These are phyloP conservation scores for Phylloscopus trochilus DNA, from an alignment of 2,113 vertebrate species.

Conservation along the genomic window DNA sequence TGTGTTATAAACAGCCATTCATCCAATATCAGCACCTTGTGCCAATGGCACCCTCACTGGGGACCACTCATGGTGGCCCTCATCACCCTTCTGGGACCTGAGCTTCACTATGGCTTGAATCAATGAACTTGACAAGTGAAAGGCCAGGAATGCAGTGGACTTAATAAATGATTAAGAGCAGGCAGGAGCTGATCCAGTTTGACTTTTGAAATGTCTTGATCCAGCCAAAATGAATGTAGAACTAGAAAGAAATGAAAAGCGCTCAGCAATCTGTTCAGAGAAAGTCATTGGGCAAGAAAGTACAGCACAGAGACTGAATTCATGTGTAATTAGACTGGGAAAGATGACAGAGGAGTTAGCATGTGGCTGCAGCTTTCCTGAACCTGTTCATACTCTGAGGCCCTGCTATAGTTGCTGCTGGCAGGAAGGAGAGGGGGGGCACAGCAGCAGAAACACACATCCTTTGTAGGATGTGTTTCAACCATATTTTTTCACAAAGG, in stretches of 20 bases:
- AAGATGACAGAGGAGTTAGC: not conserved
- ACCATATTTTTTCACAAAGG: not conserved
- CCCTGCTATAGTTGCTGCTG: not conserved
- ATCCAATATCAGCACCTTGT: not conserved
- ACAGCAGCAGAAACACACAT: not conserved
- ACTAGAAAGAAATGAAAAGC: not conserved
- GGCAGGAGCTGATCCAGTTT: not conserved
- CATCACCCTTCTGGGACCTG: not conserved
- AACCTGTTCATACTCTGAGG: not conserved
- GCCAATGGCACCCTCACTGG: not conserved
- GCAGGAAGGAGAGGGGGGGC: not conserved
- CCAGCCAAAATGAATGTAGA: not conserved
- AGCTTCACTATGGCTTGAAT: not conserved
- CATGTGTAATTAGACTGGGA: not conserved
- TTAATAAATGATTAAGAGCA: not conserved
- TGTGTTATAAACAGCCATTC: not conserved
- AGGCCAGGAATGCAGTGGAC: not conserved
- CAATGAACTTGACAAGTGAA: not conserved
- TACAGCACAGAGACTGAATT: not conserved
- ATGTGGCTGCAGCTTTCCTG: not conserved
- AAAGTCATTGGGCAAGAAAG: not conserved
- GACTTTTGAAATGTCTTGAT: not conserved
- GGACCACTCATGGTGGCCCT: not conserved
- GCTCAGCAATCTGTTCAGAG: not conserved
- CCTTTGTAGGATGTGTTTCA: rapidly evolving